Conservation (phyloP, 2,888 invertebrate genomes). For the Mythimna ferrago region DNA sequence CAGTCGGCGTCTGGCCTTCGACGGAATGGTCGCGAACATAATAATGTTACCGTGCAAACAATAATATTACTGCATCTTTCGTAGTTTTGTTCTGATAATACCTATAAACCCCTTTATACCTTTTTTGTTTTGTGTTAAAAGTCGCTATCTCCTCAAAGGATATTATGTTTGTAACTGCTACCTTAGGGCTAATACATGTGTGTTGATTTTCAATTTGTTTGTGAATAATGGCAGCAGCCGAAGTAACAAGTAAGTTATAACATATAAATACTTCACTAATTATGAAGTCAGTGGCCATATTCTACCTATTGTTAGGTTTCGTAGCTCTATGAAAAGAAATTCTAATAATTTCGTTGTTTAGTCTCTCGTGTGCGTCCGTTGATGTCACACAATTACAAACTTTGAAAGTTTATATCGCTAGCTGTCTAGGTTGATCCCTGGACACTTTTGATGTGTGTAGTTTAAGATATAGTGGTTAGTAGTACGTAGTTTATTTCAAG, state of each 20-base stretch:
- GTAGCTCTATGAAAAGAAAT: too few relatives aligned
- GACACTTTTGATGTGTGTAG: too few relatives aligned
- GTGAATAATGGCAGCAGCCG: background rate
- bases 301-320: background rate
- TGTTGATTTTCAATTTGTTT: background rate
- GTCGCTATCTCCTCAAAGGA: background rate
- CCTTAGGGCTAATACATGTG: background rate
- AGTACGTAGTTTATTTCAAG: too few relatives aligned
- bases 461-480: too few relatives aligned
- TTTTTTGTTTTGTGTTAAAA: background rate
- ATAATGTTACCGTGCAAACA: background rate
- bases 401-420: too few relatives aligned
- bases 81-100: background rate
- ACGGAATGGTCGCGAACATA: background rate
- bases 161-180: too few relatives aligned
- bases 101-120: background rate
- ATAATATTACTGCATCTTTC: background rate
- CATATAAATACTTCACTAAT: background rate
- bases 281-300: background rate
- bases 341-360: background rate
- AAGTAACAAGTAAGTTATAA: background rate
- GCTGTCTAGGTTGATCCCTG: too few relatives aligned
- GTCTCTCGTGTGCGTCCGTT: too few relatives aligned
- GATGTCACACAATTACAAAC: too few relatives aligned
- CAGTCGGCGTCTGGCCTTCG: slow-evolving; percentile 12